Evolutionary conservation across 2,113 vertebrate species (phyloP), one percentile per base, ranked within the genome.

Genomic region (Pholis gunnellus): DNA sequence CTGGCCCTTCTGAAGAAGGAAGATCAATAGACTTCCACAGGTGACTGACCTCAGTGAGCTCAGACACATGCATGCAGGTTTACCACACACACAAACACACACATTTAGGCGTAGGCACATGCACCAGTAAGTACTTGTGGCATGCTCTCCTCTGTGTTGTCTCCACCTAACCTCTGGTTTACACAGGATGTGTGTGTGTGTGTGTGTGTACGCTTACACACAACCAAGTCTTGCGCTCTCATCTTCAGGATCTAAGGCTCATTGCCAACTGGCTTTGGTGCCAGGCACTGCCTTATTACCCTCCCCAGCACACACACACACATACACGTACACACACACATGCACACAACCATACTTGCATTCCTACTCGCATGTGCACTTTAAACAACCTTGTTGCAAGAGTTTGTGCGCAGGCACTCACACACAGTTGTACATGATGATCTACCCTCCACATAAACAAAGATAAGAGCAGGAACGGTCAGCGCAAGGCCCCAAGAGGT

Each of bases 391-490:
- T 72, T 15, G 20, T 63, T 83, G 86, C 82, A 48, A 71, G 78
- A 60, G 79, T 57, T 69, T 73, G 75, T 75, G 87, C 91, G 78
- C 79, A 94, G 93, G 93, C 95, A 93, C 93, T 57, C 78, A 71
- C 79, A 81, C 83, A 81, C 75, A 72, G 69, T 54, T 27, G 68
- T 78, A 78, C 90, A 81, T 94, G 93, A 96, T 95, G 96, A 95
- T 97, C 97, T 96, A 94, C 91, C 95, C 94, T 93, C 93, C 93
- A 91, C 95, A 93, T 97, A 97, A 98, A 97, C 97, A 97, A 95
- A 97, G 96, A 96, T 97, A 96, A 97, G 94, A 94, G 91, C 65
- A 94, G 95, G 95, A 95, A 94, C 91, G 92, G 95, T 93, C 94
- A 78, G 90, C 82, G 73, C 87, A 72, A 92, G 87, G 92, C 92